Evolutionary conservation across 2,113 vertebrate species (phyloP).

Genomic region (Catharus bicknelli): DNA sequence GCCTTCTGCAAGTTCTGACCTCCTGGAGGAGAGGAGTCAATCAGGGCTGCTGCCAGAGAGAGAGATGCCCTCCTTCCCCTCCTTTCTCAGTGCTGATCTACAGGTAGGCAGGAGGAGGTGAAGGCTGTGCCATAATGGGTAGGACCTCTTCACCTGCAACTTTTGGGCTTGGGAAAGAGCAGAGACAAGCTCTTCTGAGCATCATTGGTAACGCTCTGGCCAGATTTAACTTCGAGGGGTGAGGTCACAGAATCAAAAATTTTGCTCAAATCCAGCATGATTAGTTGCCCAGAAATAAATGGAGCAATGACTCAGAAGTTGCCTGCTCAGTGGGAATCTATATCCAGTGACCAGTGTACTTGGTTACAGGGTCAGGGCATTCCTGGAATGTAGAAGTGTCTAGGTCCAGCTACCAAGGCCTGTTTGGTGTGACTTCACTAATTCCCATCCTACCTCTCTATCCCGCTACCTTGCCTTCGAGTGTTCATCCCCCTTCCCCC

Average conservation of each 20-base stretch:
- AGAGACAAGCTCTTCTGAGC: background rate
- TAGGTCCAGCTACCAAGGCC: background rate
- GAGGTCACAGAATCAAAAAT: background rate
- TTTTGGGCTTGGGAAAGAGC: background rate
- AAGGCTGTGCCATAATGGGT: background rate
- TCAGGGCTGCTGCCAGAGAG: background rate
- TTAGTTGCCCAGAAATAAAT: background rate
- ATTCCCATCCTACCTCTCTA: background rate
- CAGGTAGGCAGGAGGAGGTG: background rate
- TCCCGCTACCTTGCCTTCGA: background rate
- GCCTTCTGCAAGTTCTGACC: background rate
- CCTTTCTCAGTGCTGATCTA: background rate
- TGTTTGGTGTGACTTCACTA: background rate
- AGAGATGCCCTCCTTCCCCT: background rate
- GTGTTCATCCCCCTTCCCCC: background rate
- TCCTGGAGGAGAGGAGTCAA: background rate
- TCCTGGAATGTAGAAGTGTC: background rate
- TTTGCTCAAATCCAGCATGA: background rate
- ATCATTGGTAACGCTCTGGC: rapidly evolving
- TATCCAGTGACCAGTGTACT: background rate
- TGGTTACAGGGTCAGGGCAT: background rate
- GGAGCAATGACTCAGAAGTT: background rate
- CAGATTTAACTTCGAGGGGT: background rate
- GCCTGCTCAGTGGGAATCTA: background rate
- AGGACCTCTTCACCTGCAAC: background rate